Base-by-base conservation (phyloP, 2,888 invertebrate genomes). In the Polietes domitor region DNA sequence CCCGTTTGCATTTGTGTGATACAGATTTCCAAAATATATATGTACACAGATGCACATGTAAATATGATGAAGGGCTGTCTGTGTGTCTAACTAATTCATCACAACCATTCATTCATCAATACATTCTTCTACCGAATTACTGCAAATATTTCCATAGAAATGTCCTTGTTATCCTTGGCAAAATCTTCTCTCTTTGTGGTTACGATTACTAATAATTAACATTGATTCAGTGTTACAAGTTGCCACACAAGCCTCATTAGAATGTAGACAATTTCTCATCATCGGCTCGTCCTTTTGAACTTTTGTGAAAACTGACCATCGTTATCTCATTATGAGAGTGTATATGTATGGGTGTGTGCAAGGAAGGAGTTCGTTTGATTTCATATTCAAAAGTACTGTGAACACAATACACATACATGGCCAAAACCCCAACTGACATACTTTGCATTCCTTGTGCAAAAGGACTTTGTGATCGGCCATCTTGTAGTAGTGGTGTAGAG, bases 371-470 rank as follows among this genome's bases (percentile, higher is more conserved):
- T 58, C 58, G 24, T 68, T 68, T 68, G 68, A 68, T 68, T 43
- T 24, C 43, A 68, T 15, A 68, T 68, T 41, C 68, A 68, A 68
- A 68, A 43, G 43, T 37, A 68, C 53, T 19, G 19, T 53, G 10
- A 37, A 12, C 47, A 47, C 2, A 47, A 41, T 32, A 41, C 41
- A 41, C 12, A 12, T 41, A 12, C 41, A 41, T 41, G 24, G 26
- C 58, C 58, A 9, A 43, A 43, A 43, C 41, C 58, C 43, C 21
- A 68, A 68, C 17, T 28, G 68, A 68, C 68, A 68, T 43, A 65
- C 68, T 68, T 68, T 65, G 32, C 63, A 68, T 68, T 68, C 68
- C 41, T 43, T 47, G 43, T 68, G 68, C 10, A 68, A 26, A 61
- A 19, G 68, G 24, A 41, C 21, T 68, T 68, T 68, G 68, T 68